Evolutionary conservation across 2,113 vertebrate genomes (phyloP), one percentile per base, ranked within the genome.

Genomic region (Urocynchramus pylzowi): DNA sequence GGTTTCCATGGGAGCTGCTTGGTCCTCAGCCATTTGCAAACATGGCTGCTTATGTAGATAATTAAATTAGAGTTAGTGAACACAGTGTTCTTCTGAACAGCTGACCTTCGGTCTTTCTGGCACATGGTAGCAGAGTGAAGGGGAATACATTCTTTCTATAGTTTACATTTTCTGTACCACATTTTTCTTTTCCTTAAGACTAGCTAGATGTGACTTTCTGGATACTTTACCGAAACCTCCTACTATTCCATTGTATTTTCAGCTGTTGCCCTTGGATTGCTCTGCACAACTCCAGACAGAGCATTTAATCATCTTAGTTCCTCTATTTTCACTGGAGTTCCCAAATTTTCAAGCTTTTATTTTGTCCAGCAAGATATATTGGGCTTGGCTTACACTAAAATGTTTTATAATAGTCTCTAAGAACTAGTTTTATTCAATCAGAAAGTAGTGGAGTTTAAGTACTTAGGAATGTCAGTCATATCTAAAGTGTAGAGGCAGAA

Each of bases 1-100:
- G 28, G 83, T 90, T 86, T 94, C 91, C 93, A 91, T 71, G 91
- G 93, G 91, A 96, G 84, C 63, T 87, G 80, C 81, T 95, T 96
- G 84, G 86, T 94, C 77, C 94, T 93, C 35, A 60, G 61, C 84
- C 81, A 89, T 84, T 95, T 87, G 69, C 84, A 95, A 95, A 90
- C 87, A 87, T 78, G 91, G 86, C 84, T 89, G 67, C 93, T 94
- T 78, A 60, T 71, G 80, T 86, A 91, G 94, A 84, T 91, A 95
- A 95, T 95, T 93, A 92, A 93, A 95, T 94, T 68, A 94, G 64
- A 70, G 35, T 63, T 84, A 70, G 63, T 75, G 87, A 94, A 85
- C 85, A 77, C 64, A 31, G 56, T 42, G 41, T 91, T 84, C 81
- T 73, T 67, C 71, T 67, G 85, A 81, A 89, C 84, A 74, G 64